Evolutionary conservation across 2,888 invertebrate species (phyloP).

Genomic region (Temnothorax ravouxi): DNA sequence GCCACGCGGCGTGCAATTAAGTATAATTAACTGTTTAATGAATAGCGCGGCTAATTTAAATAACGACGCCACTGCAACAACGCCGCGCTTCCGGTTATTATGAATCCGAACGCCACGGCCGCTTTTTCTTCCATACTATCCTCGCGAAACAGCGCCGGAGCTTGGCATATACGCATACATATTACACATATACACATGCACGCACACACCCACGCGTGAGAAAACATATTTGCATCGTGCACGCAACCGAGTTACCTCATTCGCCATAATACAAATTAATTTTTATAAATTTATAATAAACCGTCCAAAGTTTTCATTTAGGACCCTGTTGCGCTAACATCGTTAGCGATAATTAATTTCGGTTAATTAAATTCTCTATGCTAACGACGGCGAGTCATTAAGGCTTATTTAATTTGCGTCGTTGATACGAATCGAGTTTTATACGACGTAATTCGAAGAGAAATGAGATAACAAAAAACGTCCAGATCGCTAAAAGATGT

Average conservation of each 20-base stretch:
- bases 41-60: constrained; percentile 84
- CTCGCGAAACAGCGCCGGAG: background rate
- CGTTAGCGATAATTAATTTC: background rate
- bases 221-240: constrained; percentile 25
- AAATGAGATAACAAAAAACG: background rate
- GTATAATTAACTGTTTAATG: constrained; percentile 85
- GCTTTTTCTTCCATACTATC: constrained; percentile 26
- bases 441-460: background rate
- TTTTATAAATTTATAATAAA: constrained; percentile 17
- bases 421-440: background rate
- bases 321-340: background rate
- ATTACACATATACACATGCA: too few relatives aligned
- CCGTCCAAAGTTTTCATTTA: background rate
- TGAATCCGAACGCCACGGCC: constrained; percentile 52
- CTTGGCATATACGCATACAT: background rate
- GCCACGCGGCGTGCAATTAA: constrained; percentile 79
- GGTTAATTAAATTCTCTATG: constrained; percentile 14
- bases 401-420: background rate
- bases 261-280: background rate
- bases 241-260: constrained; percentile 26
- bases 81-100: constrained; percentile 84
- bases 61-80: constrained; percentile 82
- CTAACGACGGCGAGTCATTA: background rate
- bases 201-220: background rate
- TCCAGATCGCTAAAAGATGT: background rate